phyloP scores from a whole-genome alignment of 2,113 vertebrate species.

The Nicator chloris region DNA sequence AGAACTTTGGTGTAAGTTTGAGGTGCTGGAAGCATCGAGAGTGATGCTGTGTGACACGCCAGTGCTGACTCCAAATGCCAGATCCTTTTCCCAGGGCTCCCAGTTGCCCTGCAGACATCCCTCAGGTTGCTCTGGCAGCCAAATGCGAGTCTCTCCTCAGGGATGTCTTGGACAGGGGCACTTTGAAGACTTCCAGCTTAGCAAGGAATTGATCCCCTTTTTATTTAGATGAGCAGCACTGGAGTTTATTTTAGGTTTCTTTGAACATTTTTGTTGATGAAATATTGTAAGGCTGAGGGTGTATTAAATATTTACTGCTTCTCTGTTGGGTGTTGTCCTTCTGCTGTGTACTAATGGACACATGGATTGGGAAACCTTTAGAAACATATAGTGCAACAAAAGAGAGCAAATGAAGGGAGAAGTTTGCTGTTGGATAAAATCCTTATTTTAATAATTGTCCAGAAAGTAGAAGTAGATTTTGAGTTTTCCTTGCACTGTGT shows the following conservation, averaged over 20 bases:
- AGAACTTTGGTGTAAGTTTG: neutral
- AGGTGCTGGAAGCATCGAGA: neutral
- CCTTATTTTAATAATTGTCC: neutral
- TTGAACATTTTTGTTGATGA: neutral
- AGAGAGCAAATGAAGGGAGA: neutral
- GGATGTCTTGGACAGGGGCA: neutral
- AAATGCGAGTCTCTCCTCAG: accelerated
- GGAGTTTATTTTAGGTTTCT: neutral
- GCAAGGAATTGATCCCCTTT: neutral
- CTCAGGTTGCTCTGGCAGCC: neutral
- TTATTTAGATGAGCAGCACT: neutral
- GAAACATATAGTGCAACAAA: neutral
- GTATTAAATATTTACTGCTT: neutral
- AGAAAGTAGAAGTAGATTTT: neutral
- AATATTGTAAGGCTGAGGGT: neutral
- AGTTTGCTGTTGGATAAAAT: neutral
- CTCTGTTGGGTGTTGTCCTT: neutral
- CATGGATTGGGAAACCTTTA: neutral
- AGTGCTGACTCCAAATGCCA: neutral
- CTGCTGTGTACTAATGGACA: neutral
- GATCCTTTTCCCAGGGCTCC: neutral
- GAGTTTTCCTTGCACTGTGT: neutral
- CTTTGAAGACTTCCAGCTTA: neutral
- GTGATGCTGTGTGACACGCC: neutral
- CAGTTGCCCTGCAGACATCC: neutral